Conservation (phyloP, 2,888 invertebrate genomes). For the Cephus spinipes region DNA sequence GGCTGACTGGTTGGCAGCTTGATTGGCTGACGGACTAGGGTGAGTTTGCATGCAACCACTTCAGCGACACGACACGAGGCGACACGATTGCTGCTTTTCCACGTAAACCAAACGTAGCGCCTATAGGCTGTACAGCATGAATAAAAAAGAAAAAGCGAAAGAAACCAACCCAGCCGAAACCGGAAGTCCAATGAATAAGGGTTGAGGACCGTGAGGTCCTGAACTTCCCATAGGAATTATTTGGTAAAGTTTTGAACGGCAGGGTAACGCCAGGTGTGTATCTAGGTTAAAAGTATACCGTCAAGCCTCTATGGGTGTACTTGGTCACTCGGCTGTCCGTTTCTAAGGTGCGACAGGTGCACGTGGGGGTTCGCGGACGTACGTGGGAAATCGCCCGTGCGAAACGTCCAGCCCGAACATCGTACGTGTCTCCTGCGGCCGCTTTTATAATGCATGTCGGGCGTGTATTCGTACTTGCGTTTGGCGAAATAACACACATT, state of each 20-base stretch:
- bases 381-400: conserved; percentile 62
- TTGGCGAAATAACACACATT: conserved; percentile 58
- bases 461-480: conserved; percentile 33
- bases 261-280: neutral
- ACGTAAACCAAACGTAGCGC: neutral
- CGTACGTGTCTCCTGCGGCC: conserved; percentile 24
- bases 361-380: conserved; percentile 37
- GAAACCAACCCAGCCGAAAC: neutral
- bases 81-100: conserved; percentile 4
- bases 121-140: neutral
- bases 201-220: neutral
- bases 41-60: conserved; percentile 55
- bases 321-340: neutral
- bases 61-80: conserved; percentile 55
- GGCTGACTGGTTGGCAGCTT: neutral
- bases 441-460: conserved; percentile 55
- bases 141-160: neutral
- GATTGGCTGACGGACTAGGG: neutral
- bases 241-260: neutral
- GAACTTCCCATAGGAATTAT: neutral
- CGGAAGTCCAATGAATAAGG: neutral
- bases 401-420: conserved; percentile 28
- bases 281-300: neutral
- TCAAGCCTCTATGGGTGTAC: neutral
- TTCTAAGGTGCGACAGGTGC: neutral